Conservation (phyloP, 2,888 invertebrate species). For the Lasioglossum malachurum region DNA sequence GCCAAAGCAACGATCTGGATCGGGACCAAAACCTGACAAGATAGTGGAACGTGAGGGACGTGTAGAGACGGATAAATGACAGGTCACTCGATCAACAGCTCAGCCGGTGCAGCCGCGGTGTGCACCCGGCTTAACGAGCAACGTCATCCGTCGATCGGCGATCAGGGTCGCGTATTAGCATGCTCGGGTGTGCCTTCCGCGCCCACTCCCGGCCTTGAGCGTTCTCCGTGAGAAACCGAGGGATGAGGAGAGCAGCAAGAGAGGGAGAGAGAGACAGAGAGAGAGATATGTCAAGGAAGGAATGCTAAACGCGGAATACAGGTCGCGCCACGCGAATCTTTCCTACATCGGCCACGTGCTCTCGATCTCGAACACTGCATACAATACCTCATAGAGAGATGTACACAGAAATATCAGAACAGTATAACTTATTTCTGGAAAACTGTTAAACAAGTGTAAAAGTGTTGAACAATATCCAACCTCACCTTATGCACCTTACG, state of each 20-base stretch:
- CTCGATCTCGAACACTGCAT: neutral
- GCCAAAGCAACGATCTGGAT: neutral
- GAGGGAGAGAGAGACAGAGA: neutral
- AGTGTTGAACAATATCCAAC: neutral
- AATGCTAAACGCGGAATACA: slow-evolving; percentile 63
- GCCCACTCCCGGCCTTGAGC: slow-evolving; percentile 71
- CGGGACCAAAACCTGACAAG: neutral
- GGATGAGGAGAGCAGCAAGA: slow-evolving; percentile 47
- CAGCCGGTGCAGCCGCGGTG: neutral
- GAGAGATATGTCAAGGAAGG: slow-evolving; percentile 56
- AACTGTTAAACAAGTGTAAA: too few species aligned
- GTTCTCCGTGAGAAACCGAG: slow-evolving; percentile 57
- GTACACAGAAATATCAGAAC: too few species aligned
- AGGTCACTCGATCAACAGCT: slow-evolving; percentile 10
- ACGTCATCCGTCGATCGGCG: slow-evolving; percentile 64
- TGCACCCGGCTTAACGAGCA: slow-evolving; percentile 46
- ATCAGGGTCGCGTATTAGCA: slow-evolving; percentile 70
- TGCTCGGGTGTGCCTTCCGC: slow-evolving; percentile 74
- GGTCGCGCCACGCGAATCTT: slow-evolving; percentile 53
- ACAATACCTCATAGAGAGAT: neutral
- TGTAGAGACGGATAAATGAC: neutral
- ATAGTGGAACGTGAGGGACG: neutral
- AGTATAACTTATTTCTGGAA: too few species aligned
- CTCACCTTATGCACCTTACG: neutral
- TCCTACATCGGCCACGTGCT: slow-evolving; percentile 50